Evolutionary conservation across 2,113 vertebrate species (phyloP), one percentile per base, ranked within the genome.

Genomic region (Oryzias javanicus): DNA sequence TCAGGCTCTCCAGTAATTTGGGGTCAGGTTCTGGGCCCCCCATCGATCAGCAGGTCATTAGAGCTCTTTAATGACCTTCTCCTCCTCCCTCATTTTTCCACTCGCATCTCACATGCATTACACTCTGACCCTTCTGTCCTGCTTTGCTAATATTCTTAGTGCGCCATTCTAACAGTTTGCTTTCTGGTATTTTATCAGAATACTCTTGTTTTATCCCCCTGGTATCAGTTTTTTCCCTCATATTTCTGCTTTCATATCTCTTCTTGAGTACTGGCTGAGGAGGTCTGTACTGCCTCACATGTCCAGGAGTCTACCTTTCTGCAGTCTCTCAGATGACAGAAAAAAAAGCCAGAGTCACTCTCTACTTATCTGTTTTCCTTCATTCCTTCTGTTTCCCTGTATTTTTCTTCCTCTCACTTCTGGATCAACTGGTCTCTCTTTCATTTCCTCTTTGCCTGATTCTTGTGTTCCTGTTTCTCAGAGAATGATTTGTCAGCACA

Each of bases 41-140:
- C 70, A 51, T 91, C 90, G 86, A 90, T 91, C 89, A 88, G 54
- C 82, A 74, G 81, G 75, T 91, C 87, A 88, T 91, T 91, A 90
- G 86, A 89, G 74, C 64, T 79, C 76, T 86, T 87, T 89, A 89
- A 87, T 89, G 79, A 86, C 55, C 48, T 44, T 55, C 60, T 46
- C 27, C 35, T 60, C 47, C 73, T 50, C 55, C 57, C 72, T 66
- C 42, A 58, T 81, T 70, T 77, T 40, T 66, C 42, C 60, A 57
- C 55, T 47, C 35, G 47, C 49, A 27, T 18, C 64, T 22, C 24
- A 42, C 49, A 69, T 72, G 67, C 67, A 62, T 44, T 57, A 67
- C 60, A 64, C 68, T 53, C 68, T 61, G 12, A 67, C 42, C 51
- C 61, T 53, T 49, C 41, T 67, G 18, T 4, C 53, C 56, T 54